Evolutionary conservation across 2,888 invertebrate genomes (phyloP), one percentile per base, ranked within the genome.

Genomic region (Thumatha senex): DNA sequence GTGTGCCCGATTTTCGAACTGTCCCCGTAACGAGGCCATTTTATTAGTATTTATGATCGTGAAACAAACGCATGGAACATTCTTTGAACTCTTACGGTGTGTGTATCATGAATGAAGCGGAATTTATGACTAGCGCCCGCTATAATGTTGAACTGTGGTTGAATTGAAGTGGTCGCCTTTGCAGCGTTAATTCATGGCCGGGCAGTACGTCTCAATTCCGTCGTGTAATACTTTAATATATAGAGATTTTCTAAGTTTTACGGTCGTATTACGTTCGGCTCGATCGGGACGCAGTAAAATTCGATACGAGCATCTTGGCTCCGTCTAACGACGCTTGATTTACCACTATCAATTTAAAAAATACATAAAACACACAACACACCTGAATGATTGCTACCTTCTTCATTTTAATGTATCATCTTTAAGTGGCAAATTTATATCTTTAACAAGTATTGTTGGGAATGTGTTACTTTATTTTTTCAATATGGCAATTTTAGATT

Each of bases 1-100:
- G 86, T 89, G 89, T 89, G 89, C 89, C 88, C 86, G 90, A 90
- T 90, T 89, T 89, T 90, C 86, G 87, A 89, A 84, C 80, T 83
- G 88, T 85, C 87, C 83, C 18, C 77, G 84, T 88, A 89, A 89
- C 89, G 87, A 89, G 89, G 82, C 73, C 82, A 75, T 84, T 90
- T 90, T 90, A 89, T 89, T 89, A 84, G 89, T 89, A 89, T 89
- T 90, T 90, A 89, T 89, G 85, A 84, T 76, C 80, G 80, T 74
- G 84, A 84, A 85, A 84, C 86, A 86, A 84, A 84, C 82, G 79
- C 74, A 76, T 71, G 74, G 72, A 76, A 71, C 74, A 67, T 77
- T 80, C 81, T 77, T 76, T 62, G 67, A 72, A 68, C 70, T 78
- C 75, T 76, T 78, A 72, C 77, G 67, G 51, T 73, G 65, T 54